These are phyloP conservation scores for Hypselothyrea guttata DNA, from an alignment of 2,888 invertebrate species.

Conservation along the genomic window DNA sequence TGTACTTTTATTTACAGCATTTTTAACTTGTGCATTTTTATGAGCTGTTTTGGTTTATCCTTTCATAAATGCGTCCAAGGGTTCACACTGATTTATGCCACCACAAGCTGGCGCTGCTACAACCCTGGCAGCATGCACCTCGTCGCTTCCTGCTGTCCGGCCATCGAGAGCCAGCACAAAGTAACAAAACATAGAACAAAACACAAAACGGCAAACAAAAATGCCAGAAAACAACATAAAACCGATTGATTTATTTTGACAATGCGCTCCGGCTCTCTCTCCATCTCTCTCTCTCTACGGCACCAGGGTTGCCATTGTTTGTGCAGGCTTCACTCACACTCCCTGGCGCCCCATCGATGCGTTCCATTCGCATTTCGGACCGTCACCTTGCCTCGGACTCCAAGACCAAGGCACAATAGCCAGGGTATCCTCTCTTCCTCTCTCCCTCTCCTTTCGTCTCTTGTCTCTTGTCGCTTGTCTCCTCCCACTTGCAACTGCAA, in stretches of 20 bases:
- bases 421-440: neutral
- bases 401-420: slow-evolving; percentile 28
- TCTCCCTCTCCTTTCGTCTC: neutral
- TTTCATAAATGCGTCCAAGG: slow-evolving; percentile 77
- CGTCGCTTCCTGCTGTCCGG: slow-evolving; percentile 50
- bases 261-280: slow-evolving; percentile 61
- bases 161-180: slow-evolving; percentile 20
- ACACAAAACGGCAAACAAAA: slow-evolving; percentile 76
- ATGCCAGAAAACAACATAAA: slow-evolving; percentile 79
- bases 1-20: slow-evolving; percentile 68
- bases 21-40: slow-evolving; percentile 71
- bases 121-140: slow-evolving; percentile 17
- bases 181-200: slow-evolving; percentile 72
- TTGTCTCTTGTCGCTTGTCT: no score
- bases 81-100: slow-evolving; percentile 74
- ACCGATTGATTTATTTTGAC: slow-evolving; percentile 82
- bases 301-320: slow-evolving; percentile 52
- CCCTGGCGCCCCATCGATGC: slow-evolving; percentile 52
- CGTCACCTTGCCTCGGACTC: slow-evolving; percentile 26
- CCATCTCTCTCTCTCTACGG: slow-evolving; percentile 20
- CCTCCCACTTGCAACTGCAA: slow-evolving; percentile 8
- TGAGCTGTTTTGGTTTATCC: slow-evolving; percentile 67
- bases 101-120: slow-evolving; percentile 68
- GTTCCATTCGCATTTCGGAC: slow-evolving; percentile 72
- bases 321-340: slow-evolving; percentile 25